Evolutionary conservation across 2,888 invertebrate genomes (phyloP).

Genomic region (Leptogaster cylindrica): DNA sequence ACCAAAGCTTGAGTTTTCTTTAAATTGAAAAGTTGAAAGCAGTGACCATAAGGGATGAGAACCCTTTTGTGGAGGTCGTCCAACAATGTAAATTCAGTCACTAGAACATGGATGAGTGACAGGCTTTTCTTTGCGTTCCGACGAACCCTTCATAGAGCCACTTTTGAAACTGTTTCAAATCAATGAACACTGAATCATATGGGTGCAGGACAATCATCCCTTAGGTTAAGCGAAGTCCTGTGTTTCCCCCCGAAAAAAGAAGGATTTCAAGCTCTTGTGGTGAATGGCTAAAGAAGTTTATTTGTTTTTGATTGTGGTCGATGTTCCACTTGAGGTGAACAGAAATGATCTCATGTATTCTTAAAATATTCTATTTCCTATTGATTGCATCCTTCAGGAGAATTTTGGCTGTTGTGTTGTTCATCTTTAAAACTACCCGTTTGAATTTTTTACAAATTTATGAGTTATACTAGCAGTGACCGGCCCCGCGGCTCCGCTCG

Average conservation of each 20-base stretch:
- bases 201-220: conserved; percentile 25
- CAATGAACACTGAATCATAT: conserved; percentile 14
- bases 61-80: conserved; percentile 28
- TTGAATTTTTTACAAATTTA: no score
- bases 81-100: conserved; percentile 31
- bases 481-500: no score
- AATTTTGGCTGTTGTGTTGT: no score
- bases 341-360: conserved; percentile 17
- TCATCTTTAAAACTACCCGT: no score
- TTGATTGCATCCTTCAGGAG: no score
- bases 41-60: not conserved
- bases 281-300: no score
- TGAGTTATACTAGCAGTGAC: no score
- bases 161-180: conserved; percentile 31
- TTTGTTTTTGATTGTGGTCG: conserved; percentile 31
- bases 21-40: conserved; percentile 19
- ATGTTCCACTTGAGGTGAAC: conserved; percentile 19
- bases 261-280: no score
- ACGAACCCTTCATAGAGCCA: conserved; percentile 2
- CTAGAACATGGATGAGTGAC: conserved; percentile 25
- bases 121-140: not conserved
- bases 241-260: no score
- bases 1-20: conserved; percentile 3
- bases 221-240: conserved; percentile 26
- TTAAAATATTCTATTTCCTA: no score